Evolutionary conservation across 2,797 vertebrate genomes (phyloP).

Genomic region (Phrynocephalus guinanensis): DNA sequence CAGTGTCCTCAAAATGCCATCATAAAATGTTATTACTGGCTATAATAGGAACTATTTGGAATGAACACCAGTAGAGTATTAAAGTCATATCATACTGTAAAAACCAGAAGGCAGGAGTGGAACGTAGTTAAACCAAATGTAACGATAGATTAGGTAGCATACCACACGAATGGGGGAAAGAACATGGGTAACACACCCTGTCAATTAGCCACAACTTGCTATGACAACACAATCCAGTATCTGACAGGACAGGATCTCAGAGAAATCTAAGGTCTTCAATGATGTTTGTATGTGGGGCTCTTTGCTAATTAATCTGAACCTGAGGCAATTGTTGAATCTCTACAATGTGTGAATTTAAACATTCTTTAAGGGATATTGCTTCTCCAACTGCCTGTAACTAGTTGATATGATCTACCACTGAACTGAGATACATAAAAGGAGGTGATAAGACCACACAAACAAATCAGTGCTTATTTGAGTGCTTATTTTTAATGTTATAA

Average conservation of each 20-base stretch:
- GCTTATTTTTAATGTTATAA: too few species aligned
- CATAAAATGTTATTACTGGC: neutral
- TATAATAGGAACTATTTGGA: neutral
- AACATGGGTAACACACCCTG: neutral
- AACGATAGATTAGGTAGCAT: neutral
- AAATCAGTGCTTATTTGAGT: too few species aligned
- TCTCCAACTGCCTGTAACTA: neutral
- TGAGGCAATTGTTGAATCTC: neutral
- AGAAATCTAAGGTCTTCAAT: too few species aligned
- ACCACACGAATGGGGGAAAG: neutral
- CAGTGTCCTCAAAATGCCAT: neutral
- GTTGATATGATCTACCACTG: neutral
- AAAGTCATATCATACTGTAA: neutral
- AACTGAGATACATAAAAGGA: neutral
- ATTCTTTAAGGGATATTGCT: neutral
- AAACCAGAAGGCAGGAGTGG: neutral
- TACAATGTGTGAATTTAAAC: neutral
- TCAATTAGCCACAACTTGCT: too few species aligned
- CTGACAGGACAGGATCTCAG: neutral
- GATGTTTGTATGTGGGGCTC: neutral
- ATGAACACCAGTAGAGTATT: neutral
- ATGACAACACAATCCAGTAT: too few species aligned
- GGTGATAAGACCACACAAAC: neutral
- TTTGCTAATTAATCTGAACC: neutral
- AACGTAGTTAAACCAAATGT: too few species aligned